These are phyloP conservation scores for Endomychus coccineus DNA, from an alignment of 2,888 invertebrate species.

Conservation along the genomic window DNA sequence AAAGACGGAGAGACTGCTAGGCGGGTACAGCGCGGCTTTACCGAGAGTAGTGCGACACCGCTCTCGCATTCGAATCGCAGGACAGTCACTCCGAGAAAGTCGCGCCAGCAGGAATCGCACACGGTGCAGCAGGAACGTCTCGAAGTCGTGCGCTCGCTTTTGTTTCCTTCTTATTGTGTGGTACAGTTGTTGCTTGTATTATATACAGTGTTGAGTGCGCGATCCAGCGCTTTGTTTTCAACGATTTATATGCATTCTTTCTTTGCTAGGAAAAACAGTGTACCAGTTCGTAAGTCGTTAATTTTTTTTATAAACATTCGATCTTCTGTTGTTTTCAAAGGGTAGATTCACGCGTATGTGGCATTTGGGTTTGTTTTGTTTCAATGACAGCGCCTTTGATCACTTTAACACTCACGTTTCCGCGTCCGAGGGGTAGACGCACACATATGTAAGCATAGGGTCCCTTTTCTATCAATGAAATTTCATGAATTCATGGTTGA, in stretches of 20 bases:
- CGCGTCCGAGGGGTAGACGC: too few species aligned
- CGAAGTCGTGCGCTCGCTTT: constrained; percentile 12
- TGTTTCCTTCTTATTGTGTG: too few species aligned
- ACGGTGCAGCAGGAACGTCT: constrained; percentile 15
- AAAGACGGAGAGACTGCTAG: too few species aligned
- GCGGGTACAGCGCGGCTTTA: too few species aligned
- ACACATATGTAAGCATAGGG: too few species aligned
- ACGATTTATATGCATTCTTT: constrained; percentile 33
- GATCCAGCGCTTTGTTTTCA: constrained; percentile 6
- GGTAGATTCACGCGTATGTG: background rate
- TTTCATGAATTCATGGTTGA: too few species aligned
- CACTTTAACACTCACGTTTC: too few species aligned
- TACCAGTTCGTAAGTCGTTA: constrained; percentile 27
- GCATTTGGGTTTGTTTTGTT: background rate
- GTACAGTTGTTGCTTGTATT: constrained; percentile 8
- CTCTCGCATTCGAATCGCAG: constrained; percentile 17
- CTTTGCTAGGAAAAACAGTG: constrained; percentile 29
- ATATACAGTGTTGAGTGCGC: constrained; percentile 2
- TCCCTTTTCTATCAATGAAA: too few species aligned
- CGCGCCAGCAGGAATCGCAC: constrained; percentile 19
- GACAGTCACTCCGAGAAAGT: constrained; percentile 19
- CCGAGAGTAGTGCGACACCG: too few species aligned
- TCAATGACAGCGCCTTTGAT: background rate
- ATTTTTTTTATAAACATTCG: constrained; percentile 12
- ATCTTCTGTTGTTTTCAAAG: constrained; percentile 1